Conservation (phyloP, 1,140 invertebrate genomes). For the Tetragnatha versicolor region DNA sequence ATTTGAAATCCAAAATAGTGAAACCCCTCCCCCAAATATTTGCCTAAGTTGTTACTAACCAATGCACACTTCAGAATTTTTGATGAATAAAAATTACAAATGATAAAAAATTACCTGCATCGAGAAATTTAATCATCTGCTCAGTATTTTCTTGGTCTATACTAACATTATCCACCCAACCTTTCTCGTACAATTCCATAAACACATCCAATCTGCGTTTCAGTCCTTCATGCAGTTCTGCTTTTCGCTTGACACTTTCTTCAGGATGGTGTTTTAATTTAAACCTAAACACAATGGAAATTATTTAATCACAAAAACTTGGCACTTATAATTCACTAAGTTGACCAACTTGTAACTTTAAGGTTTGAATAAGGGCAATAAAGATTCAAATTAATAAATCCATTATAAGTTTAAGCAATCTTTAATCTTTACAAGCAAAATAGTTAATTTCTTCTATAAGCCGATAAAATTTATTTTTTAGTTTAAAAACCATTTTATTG, state of each 20-base stretch:
- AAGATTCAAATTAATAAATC: neutral
- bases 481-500: neutral
- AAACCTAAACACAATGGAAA: conserved; percentile 93
- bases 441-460: neutral
- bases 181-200: conserved; percentile 79
- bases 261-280: conserved; percentile 98
- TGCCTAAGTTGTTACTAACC: neutral
- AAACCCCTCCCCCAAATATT: neutral
- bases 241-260: conserved; percentile 88
- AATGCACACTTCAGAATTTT: neutral
- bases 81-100: neutral
- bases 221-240: conserved; percentile 82
- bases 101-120: conserved; percentile 70
- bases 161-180: conserved; percentile 77
- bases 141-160: conserved; percentile 90
- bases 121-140: conserved; percentile 84
- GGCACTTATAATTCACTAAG: too few relatives aligned
- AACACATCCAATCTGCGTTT: conserved; percentile 92
- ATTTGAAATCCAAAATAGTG: too few relatives aligned
- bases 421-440: neutral
- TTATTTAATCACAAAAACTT: too few relatives aligned
- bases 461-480: neutral
- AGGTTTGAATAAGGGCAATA: too few relatives aligned
- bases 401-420: neutral
- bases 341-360: too few relatives aligned